A percentile compares a stretch with the other conserved stretches of the same genome.
Conservation (phyloP, 1,140 invertebrate genomes). For the Panonychus citri region DNA sequence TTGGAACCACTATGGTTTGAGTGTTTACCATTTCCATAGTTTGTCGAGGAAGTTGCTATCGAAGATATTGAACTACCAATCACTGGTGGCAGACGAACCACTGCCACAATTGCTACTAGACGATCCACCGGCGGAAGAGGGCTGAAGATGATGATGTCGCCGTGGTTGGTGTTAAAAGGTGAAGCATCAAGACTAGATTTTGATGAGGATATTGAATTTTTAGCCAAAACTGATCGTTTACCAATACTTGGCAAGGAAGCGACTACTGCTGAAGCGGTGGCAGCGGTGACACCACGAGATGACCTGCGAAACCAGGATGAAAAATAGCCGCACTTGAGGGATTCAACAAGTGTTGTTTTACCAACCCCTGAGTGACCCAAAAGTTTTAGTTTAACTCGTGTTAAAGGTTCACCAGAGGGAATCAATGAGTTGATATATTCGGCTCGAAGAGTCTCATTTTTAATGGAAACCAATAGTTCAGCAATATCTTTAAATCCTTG, state of each 20-base stretch:
- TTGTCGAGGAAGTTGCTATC: background rate
- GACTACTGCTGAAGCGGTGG: too few species aligned
- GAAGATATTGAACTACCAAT: background rate
- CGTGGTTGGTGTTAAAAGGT: background rate
- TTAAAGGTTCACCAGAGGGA: constrained; percentile 30
- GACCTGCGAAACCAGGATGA: constrained; percentile 34
- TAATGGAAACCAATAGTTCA: constrained; percentile 40
- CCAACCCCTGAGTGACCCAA: constrained; percentile 52
- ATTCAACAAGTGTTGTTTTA: constrained; percentile 46
- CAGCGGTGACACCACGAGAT: background rate
- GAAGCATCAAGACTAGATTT: constrained; percentile 1
- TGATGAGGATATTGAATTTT: background rate
- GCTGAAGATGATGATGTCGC: background rate
- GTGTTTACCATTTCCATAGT: background rate
- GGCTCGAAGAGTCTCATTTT: constrained; percentile 32
- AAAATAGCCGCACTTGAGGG: constrained; percentile 41
- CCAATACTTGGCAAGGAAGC: background rate
- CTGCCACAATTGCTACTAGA: too few species aligned
- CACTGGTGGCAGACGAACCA: background rate
- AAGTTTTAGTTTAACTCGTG: constrained; percentile 45
- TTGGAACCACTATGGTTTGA: background rate
- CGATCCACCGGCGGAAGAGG: background rate
- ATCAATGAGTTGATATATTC: constrained; percentile 44
- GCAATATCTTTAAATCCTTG: constrained; percentile 49
- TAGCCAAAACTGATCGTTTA: background rate